phyloP scores from a whole-genome alignment of 1,140 invertebrate genomes.

The Pseudomyrmex sp. region DNA sequence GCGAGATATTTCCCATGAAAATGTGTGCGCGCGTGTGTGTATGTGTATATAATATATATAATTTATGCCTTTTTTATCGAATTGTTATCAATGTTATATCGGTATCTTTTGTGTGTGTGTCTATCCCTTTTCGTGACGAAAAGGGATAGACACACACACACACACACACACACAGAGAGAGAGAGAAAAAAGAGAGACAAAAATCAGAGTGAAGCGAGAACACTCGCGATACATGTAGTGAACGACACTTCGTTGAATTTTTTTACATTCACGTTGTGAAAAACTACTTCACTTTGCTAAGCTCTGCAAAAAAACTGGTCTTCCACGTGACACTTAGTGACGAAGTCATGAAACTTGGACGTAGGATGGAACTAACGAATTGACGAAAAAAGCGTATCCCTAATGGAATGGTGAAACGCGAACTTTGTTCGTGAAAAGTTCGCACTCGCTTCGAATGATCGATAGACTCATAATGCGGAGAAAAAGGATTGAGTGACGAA shows the following conservation, averaged over 20 bases:
- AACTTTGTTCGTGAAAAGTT: slow-evolving; percentile 59
- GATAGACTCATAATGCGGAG: slow-evolving; percentile 51
- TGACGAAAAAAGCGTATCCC: slow-evolving; percentile 62
- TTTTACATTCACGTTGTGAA: no score
- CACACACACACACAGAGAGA: neutral
- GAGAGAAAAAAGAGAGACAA: neutral
- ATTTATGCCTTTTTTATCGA: slow-evolving; percentile 28
- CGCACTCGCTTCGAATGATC: slow-evolving; percentile 47
- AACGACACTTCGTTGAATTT: no score
- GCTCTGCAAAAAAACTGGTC: slow-evolving; percentile 64
- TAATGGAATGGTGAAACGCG: slow-evolving; percentile 54
- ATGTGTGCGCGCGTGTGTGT: neutral
- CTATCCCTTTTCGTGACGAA: slow-evolving; percentile 25
- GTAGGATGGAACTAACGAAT: slow-evolving; percentile 56
- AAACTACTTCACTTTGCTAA: slow-evolving; percentile 65
- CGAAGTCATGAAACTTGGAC: slow-evolving; percentile 63
- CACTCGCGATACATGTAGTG: no score
- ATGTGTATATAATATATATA: slow-evolving; percentile 61
- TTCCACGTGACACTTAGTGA: slow-evolving; percentile 70
- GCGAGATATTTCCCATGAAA: neutral
- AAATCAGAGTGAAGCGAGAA: no score
- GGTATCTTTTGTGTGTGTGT: slow-evolving; percentile 42
- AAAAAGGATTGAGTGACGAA: neutral
- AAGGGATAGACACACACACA: neutral
- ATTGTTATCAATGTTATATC: slow-evolving; percentile 8